Conservation (phyloP, 2,888 invertebrate genomes). For the Abrostola triplasia region DNA sequence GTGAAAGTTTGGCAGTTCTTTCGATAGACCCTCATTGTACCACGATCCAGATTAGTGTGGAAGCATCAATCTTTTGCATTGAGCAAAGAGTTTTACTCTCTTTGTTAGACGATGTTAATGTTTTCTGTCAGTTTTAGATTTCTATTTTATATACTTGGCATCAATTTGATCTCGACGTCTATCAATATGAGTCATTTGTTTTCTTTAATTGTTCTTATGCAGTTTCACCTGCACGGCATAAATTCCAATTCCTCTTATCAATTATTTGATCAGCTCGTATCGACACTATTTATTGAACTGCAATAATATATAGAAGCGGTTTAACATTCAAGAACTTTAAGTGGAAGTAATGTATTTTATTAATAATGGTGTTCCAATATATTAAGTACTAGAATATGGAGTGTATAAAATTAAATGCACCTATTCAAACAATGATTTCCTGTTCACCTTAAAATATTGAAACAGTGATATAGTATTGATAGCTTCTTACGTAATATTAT, state of each 20-base stretch:
- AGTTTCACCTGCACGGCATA: not conserved
- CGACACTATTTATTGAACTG: not conserved
- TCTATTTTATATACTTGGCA: slow-evolving; percentile 33
- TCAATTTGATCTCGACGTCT: slow-evolving; percentile 15
- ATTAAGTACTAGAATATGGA: no score
- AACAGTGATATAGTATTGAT: no score
- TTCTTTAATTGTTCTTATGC: slow-evolving; percentile 1
- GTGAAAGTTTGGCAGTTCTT: slow-evolving; percentile 82
- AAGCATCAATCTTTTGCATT: slow-evolving; percentile 76
- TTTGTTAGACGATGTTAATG: slow-evolving; percentile 64
- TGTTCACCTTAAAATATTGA: no score
- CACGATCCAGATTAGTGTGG: slow-evolving; percentile 75
- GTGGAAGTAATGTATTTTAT: no score
- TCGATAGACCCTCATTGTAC: slow-evolving; percentile 76
- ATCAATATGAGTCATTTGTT: not conserved
- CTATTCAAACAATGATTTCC: no score
- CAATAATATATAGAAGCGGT: no score
- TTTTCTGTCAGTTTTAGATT: slow-evolving; percentile 40
- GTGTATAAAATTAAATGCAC: no score
- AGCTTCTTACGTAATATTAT: no score
- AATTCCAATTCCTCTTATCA: not conserved
- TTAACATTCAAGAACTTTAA: no score
- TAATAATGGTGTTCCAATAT: no score
- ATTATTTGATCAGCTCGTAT: not conserved
- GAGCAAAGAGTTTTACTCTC: slow-evolving; percentile 66